phyloP scores from a whole-genome alignment of 2,113 vertebrate genomes.

The Oceanites oceanicus region DNA sequence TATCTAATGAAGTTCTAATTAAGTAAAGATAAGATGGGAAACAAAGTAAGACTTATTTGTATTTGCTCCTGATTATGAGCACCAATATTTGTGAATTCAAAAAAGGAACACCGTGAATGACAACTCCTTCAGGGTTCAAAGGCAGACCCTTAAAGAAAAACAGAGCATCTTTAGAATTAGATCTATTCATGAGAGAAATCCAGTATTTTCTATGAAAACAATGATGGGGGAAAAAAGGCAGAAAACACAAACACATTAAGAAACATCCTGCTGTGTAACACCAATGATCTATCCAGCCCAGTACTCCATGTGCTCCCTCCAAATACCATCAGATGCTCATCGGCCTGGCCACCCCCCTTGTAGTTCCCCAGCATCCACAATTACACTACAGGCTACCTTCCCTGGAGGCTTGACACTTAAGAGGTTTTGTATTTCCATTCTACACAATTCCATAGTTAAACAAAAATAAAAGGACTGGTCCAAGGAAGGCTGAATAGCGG shows the following conservation, averaged over 20 bases:
- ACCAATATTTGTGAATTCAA: background rate
- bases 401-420: rapidly evolving
- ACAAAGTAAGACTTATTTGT: background rate
- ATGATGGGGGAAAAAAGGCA: rapidly evolving
- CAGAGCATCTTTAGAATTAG: background rate
- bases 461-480: background rate
- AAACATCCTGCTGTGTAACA: background rate
- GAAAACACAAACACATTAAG: background rate
- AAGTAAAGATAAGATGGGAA: background rate
- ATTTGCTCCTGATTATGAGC: background rate
- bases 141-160: background rate
- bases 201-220: background rate
- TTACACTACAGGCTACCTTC: no score
- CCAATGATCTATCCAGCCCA: no score
- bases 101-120: background rate
- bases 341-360: no score
- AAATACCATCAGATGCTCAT: background rate
- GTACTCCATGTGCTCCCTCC: background rate
- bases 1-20: background rate
- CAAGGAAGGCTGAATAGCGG: background rate
- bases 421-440: background rate
- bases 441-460: background rate
- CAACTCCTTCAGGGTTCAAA: background rate
- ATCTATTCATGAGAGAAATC: background rate
- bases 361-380: background rate